These are phyloP conservation scores for Gambelia wislizenii DNA, from an alignment of 2,797 vertebrate genomes.

Conservation along the genomic window DNA sequence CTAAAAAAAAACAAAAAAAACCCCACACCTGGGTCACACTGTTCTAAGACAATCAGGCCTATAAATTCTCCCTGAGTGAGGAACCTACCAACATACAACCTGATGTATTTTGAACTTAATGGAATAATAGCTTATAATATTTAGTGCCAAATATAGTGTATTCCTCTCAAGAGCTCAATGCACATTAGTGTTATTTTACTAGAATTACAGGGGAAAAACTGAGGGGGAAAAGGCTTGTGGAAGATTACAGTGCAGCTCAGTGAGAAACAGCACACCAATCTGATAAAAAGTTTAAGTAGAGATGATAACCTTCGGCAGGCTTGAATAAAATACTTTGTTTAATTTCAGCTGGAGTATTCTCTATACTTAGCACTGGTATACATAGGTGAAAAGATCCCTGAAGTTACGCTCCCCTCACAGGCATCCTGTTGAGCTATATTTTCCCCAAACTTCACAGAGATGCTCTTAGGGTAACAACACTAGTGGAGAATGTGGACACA, in stretches of 20 bases:
- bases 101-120: neutral
- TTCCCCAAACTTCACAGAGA: too few species aligned
- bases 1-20: too few species aligned
- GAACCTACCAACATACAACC: neutral
- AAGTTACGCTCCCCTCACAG: too few species aligned
- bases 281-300: neutral
- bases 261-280: neutral
- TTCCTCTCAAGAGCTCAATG: neutral
- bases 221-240: neutral
- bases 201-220: neutral
- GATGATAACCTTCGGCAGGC: neutral
- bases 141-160: rapidly evolving
- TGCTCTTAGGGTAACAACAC: too few species aligned
- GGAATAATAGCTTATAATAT: rapidly evolving
- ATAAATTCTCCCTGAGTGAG: neutral
- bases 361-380: too few species aligned
- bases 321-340: too few species aligned
- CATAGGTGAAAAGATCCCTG: too few species aligned
- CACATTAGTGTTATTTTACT: neutral
- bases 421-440: too few species aligned
- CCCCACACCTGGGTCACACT: slow-evolving; percentile 11
- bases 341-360: too few species aligned
- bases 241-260: neutral
- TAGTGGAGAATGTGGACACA: too few species aligned
- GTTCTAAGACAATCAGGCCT: slow-evolving; percentile 1